phyloP scores from a whole-genome alignment of 2,888 invertebrate species.

The Orthosia incerta region DNA sequence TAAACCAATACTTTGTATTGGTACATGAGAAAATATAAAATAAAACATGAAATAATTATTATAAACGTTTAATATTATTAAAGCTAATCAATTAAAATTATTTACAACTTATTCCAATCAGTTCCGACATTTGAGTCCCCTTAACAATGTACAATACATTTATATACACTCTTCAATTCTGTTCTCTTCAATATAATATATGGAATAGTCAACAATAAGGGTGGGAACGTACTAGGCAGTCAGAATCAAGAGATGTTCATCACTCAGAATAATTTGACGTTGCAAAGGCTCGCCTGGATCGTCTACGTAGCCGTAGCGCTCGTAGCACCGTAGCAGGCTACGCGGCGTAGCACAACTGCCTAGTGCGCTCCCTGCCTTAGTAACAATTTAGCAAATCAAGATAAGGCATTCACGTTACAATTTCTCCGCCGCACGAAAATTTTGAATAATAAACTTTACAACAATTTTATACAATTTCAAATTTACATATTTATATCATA shows the following conservation, averaged over 20 bases:
- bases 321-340: conserved; percentile 48
- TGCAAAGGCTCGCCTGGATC: conserved; percentile 6
- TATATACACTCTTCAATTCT: conserved; percentile 69
- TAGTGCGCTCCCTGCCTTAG: conserved; percentile 25
- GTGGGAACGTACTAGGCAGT: conserved; percentile 24
- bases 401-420: conserved; percentile 57
- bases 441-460: conserved; percentile 28
- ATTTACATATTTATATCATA: conserved; percentile 31
- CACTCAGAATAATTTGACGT: not conserved
- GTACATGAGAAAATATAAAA: conserved; percentile 18
- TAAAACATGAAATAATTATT: conserved; percentile 66
- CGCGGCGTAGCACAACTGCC: conserved; percentile 15
- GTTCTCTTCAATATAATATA: conserved; percentile 52
- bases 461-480: conserved; percentile 28
- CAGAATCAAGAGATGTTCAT: not conserved
- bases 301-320: conserved; percentile 17
- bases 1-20: not conserved
- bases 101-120: conserved; percentile 89
- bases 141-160: conserved; percentile 75
- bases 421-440: conserved; percentile 49
- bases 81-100: conserved; percentile 81
- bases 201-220: conserved; percentile 59
- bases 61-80: conserved; percentile 78
- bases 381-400: conserved; percentile 56
- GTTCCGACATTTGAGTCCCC: conserved; percentile 85